A percentile compares a stretch with the other conserved stretches of the same genome.
phyloP scores from a whole-genome alignment of 2,797 vertebrate genomes.

The Leptoclinus maculatus region DNA sequence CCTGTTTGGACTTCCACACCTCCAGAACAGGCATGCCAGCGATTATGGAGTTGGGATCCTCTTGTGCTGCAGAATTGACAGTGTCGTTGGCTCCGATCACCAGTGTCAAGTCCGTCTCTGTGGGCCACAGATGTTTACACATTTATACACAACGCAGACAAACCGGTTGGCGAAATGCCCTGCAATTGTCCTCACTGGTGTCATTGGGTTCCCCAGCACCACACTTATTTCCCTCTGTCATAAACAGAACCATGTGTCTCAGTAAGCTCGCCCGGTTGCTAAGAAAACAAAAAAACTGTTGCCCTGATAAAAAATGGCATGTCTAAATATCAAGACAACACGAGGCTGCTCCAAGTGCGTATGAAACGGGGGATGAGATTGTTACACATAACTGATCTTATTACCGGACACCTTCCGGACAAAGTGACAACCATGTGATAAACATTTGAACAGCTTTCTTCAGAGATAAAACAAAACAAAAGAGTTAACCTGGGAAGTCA shows the following conservation, averaged over 20 bases:
- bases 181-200: constrained; percentile 15
- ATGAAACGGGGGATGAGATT: constrained; percentile 46
- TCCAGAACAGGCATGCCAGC: constrained; percentile 82
- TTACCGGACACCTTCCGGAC: constrained; percentile 18
- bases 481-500: constrained; percentile 84
- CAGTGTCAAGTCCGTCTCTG: constrained; percentile 84
- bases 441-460: constrained; percentile 6
- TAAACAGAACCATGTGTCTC: constrained; percentile 80
- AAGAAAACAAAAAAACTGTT: constrained; percentile 69
- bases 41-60: constrained; percentile 85
- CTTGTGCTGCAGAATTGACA: constrained; percentile 85
- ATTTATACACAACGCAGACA: constrained; percentile 21
- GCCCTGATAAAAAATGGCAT: constrained; percentile 64
- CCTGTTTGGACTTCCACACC: constrained; percentile 86
- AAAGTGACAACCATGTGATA: constrained; percentile 24
- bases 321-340: constrained; percentile 66
- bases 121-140: constrained; percentile 45
- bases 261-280: constrained; percentile 61
- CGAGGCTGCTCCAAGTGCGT: constrained; percentile 45
- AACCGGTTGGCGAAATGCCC: constrained; percentile 6
- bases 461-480: neutral
- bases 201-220: constrained; percentile 36
- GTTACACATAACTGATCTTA: constrained; percentile 36
- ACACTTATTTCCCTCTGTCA: constrained; percentile 59
- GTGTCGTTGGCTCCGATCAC: constrained; percentile 85